Evolutionary conservation across 2,113 vertebrate species (phyloP).

Genomic region (Misgurnus anguillicaudatus): DNA sequence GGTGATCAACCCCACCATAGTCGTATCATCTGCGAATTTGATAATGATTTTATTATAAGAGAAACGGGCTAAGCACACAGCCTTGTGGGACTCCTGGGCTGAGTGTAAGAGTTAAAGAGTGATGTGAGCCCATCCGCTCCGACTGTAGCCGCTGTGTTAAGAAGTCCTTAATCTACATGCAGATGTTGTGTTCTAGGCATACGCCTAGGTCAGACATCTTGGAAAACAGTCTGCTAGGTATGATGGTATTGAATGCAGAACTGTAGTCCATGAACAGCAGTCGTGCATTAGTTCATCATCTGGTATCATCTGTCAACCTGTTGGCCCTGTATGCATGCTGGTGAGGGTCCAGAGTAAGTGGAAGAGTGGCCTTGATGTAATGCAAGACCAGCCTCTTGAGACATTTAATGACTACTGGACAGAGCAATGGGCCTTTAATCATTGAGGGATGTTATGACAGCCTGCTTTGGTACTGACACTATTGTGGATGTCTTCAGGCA

Average conservation of each 20-base stretch:
- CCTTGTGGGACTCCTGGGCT: no score
- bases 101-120: no score
- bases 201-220: not conserved
- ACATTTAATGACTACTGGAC: not conserved
- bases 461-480: not conserved
- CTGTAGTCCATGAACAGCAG: not conserved
- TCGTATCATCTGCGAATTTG: no score
- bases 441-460: not conserved
- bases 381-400: not conserved
- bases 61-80: not conserved
- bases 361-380: not conserved
- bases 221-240: not conserved
- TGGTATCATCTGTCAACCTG: not conserved
- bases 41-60: not conserved
- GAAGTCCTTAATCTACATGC: not conserved
- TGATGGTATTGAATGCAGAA: not conserved
- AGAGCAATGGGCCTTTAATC: not conserved
- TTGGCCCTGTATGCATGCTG: not conserved
- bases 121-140: no score
- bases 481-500: not conserved
- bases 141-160: not conserved
- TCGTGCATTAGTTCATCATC: not conserved
- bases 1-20: no score
- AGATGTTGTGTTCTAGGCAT: not conserved
- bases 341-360: no score